Percentiles rank a stretch among this genome's conserved stretches.
Conservation (phyloP, 2,797 vertebrate genomes). For the Sparidentex hasta region DNA sequence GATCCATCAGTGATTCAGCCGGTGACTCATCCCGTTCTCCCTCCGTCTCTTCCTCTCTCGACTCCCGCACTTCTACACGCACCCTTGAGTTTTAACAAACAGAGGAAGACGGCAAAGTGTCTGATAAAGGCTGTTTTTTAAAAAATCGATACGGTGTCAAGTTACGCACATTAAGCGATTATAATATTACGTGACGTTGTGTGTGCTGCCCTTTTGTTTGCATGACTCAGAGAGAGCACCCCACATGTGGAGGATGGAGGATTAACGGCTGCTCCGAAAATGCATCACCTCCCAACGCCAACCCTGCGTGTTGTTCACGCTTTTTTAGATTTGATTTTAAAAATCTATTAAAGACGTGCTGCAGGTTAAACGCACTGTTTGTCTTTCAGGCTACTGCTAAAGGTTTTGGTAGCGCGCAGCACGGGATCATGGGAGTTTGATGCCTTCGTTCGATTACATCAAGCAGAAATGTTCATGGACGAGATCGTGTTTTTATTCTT, state of each 20-base stretch:
- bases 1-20: not conserved
- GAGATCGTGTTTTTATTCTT: too few species aligned
- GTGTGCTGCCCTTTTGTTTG: not conserved
- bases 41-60: not conserved
- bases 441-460: too few species aligned
- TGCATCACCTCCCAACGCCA: not conserved
- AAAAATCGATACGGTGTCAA: not conserved
- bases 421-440: too few species aligned
- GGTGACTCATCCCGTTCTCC: not conserved
- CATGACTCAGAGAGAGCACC: not conserved
- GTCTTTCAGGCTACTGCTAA: too few species aligned
- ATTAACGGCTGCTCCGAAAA: not conserved
- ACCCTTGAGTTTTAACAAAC: not conserved
- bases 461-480: too few species aligned
- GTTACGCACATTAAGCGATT: not conserved
- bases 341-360: too few species aligned
- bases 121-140: not conserved
- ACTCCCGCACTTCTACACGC: not conserved
- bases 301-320: too few species aligned
- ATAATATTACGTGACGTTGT: not conserved
- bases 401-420: too few species aligned
- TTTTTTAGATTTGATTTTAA: too few species aligned
- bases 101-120: not conserved
- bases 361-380: too few species aligned
- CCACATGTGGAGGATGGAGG: too few species aligned